These are phyloP conservation scores for Brenthis hecate DNA, from an alignment of 2,888 invertebrate species.

Conservation along the genomic window DNA sequence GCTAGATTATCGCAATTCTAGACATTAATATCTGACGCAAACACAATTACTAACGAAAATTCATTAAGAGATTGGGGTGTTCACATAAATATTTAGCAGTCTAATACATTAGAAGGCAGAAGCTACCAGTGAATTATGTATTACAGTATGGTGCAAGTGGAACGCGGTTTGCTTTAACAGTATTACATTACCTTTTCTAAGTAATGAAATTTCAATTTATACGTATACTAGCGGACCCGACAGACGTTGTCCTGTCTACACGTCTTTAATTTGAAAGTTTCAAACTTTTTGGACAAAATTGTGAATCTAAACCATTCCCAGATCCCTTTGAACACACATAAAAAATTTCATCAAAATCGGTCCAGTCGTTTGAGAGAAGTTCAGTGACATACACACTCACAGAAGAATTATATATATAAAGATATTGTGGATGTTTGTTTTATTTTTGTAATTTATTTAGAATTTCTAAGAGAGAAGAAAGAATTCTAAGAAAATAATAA, in stretches of 20 bases:
- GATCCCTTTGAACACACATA: too few relatives aligned
- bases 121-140: constrained; percentile 63
- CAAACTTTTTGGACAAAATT: too few relatives aligned
- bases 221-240: too few relatives aligned
- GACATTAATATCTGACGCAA: constrained; percentile 30
- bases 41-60: constrained; percentile 50
- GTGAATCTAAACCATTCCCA: too few relatives aligned
- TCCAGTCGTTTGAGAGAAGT: too few relatives aligned
- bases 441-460: background rate
- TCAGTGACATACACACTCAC: too few relatives aligned
- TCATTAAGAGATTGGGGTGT: constrained; percentile 64
- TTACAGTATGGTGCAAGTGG: constrained; percentile 42
- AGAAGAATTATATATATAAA: too few relatives aligned
- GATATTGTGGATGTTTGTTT: background rate
- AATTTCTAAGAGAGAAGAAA: background rate
- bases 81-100: constrained; percentile 68
- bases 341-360: too few relatives aligned
- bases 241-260: too few relatives aligned
- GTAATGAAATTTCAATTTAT: constrained; percentile 11
- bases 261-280: too few relatives aligned
- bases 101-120: constrained; percentile 69
- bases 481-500: too few relatives aligned
- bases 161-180: constrained; percentile 4
- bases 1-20: background rate
- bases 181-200: constrained; percentile 7